Conservation (phyloP, 2,888 invertebrate genomes). For the Chrysina gloriosa region DNA sequence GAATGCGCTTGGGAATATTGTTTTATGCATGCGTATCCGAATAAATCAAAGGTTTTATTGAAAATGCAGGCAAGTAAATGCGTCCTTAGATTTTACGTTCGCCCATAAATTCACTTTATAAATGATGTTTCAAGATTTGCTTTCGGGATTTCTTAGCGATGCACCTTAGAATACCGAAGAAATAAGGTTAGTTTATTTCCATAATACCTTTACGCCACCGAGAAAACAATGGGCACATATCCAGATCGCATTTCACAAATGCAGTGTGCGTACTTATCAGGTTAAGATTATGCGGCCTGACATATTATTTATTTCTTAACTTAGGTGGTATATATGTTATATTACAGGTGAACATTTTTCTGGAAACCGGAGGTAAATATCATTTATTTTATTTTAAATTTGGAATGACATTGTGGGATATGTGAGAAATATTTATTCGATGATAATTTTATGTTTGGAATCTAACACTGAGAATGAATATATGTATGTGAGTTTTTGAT, state of each 20-base stretch:
- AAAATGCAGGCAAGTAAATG: slow-evolving; percentile 11
- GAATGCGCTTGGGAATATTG: slow-evolving; percentile 28
- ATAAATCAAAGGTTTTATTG: slow-evolving; percentile 24
- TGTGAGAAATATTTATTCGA: too few species aligned
- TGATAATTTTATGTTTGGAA: too few species aligned
- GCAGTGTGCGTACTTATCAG: not conserved
- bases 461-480: too few species aligned
- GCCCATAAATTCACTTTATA: slow-evolving; percentile 7
- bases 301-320: too few species aligned
- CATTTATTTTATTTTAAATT: too few species aligned
- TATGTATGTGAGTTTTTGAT: too few species aligned
- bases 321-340: too few species aligned
- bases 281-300: too few species aligned
- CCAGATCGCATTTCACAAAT: not conserved
- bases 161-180: slow-evolving; percentile 1
- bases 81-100: slow-evolving; percentile 12
- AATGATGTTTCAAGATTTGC: slow-evolving; percentile 15
- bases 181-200: not conserved
- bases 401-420: too few species aligned
- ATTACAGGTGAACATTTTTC: too few species aligned
- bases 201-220: not conserved
- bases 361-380: too few species aligned
- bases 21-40: slow-evolving; percentile 17
- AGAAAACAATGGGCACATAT: not conserved
- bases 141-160: not conserved